Evolutionary conservation across 2,888 invertebrate genomes (phyloP), one percentile per base, ranked within the genome.

Genomic region (Sericinus montela): DNA sequence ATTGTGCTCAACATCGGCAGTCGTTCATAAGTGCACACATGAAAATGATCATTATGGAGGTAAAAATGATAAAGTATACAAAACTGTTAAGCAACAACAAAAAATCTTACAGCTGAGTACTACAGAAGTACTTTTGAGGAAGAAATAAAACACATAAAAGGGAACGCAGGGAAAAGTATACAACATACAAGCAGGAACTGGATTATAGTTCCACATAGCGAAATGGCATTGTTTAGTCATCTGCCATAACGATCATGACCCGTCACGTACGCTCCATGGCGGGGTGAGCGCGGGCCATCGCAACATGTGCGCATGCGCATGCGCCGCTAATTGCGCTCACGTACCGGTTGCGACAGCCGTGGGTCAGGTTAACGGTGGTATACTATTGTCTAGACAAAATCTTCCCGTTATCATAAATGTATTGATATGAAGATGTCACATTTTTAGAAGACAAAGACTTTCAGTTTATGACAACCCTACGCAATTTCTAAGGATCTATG

Each of bases 291-390:
- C 52, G 41, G 50, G 60, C 55, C 52, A 60, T 61, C 56, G 55
- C 52, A 48, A 53, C 57, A 58, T 59, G 60, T 51, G 62, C 63
- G 67, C 68, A 68, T 71, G 64, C 67, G 72, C 70, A 44, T 44
- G 63, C 69, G 62, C 53, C 52, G 57, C 67, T 78, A 73, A 77
- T 77, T 74, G 70, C 67, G 66, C 69, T 69, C 63, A 56, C 62
- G 58, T 53, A 62, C 35, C n/a, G 30, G 35, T 61, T 48, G 52
- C 54, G 69, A 59, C 71, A 72, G 61, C 66, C 72, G 67, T 72
- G 56, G 63, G 56, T 58, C 58, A 58, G 64, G 61, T 67, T 75
- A 74, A 73, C 74, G 72, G 75, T 70, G 38, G 23, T 32, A 16
- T 6, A 10, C 40, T 16, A 40, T 45, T 48, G 48, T 48, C 39